Evolutionary conservation across 1,140 invertebrate species (phyloP).

Genomic region (Heliconius eleuchia): DNA sequence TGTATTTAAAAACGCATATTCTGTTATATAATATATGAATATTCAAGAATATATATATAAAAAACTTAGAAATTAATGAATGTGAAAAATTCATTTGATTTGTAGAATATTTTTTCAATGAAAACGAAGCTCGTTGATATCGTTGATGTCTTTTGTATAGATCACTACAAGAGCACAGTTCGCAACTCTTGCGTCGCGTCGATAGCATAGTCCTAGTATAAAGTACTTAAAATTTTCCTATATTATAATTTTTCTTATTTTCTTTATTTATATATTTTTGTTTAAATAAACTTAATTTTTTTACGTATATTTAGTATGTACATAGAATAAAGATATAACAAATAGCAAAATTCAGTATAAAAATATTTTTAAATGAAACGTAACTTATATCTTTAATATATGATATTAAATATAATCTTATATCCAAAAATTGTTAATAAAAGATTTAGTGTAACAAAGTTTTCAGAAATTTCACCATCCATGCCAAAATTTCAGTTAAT

Average conservation of each 20-base stretch:
- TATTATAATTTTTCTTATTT: neutral
- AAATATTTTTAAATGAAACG: too few species aligned
- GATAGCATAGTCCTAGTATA: neutral
- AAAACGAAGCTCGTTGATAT: constrained; percentile 39
- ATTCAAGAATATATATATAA: too few species aligned
- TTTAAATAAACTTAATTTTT: neutral
- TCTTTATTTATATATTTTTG: neutral
- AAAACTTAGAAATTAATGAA: too few species aligned
- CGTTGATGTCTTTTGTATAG: constrained; percentile 47
- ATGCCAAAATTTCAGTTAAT: constrained; percentile 41
- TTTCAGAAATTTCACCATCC: constrained; percentile 24
- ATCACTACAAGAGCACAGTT: neutral
- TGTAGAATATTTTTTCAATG: constrained; percentile 6
- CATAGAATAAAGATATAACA: neutral
- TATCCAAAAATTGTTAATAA: too few species aligned
- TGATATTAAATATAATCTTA: too few species aligned
- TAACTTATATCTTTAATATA: too few species aligned
- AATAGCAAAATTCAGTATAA: too few species aligned
- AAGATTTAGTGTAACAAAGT: neutral
- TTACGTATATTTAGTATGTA: neutral
- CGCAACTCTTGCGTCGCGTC: neutral
- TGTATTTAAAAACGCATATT: too few species aligned
- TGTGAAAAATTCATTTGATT: too few species aligned
- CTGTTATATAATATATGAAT: too few species aligned
- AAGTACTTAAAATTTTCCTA: neutral